phyloP scores from a whole-genome alignment of 2,113 vertebrate species.

The Pitta sordida region DNA sequence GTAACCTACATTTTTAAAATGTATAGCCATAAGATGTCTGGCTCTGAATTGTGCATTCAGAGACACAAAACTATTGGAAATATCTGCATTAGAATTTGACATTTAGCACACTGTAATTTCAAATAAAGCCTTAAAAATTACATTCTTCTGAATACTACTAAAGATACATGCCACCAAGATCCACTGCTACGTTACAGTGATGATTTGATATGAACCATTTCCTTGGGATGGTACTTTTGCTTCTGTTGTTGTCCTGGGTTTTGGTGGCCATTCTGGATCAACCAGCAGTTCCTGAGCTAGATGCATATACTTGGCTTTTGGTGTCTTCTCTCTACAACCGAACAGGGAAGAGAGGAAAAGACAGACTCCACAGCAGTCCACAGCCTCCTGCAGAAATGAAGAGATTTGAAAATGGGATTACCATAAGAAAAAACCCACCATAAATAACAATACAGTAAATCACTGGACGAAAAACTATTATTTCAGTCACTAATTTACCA shows the following conservation, averaged over 20 bases:
- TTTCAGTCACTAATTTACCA: not conserved
- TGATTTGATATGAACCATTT: slow-evolving; percentile 84
- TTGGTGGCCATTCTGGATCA: slow-evolving; percentile 97
- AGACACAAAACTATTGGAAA: slow-evolving; percentile 5
- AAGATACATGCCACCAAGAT: not conserved
- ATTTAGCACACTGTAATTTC: not conserved
- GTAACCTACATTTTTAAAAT: slow-evolving; percentile 52
- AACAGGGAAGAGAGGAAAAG: slow-evolving; percentile 77
- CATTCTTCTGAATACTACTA: slow-evolving; percentile 17
- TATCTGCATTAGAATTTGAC: slow-evolving; percentile 11
- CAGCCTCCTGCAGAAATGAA: slow-evolving; percentile 70
- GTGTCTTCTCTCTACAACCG: slow-evolving; percentile 73
- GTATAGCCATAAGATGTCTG: not conserved
- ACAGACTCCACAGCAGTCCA: slow-evolving; percentile 71
- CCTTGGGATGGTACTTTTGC: slow-evolving; percentile 79
- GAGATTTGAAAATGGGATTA: not conserved
- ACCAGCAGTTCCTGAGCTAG: slow-evolving; percentile 92
- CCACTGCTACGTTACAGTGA: slow-evolving; percentile 79
- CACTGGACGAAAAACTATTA: not conserved
- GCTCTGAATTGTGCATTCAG: slow-evolving; percentile 25
- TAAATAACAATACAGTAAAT: not conserved
- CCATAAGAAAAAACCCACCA: not conserved
- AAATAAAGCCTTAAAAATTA: slow-evolving; percentile 22
- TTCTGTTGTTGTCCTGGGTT: slow-evolving; percentile 94
- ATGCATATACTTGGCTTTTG: slow-evolving; percentile 94